Conservation (phyloP, 2,113 vertebrate species). For the Solea senegalensis region DNA sequence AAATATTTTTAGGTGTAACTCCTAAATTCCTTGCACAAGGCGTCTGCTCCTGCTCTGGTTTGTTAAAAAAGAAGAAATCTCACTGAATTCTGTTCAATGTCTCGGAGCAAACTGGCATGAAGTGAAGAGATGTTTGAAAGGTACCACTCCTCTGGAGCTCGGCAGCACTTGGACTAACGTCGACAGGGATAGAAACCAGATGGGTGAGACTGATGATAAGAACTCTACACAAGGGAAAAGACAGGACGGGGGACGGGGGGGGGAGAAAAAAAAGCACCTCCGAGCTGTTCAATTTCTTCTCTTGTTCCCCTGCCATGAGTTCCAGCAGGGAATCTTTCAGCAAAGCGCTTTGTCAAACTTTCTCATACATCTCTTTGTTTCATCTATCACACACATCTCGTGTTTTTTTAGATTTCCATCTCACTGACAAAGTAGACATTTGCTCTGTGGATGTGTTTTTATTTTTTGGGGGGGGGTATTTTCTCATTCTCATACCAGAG, state of each 20-base stretch:
- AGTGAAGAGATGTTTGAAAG: constrained; percentile 19
- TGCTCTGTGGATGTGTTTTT: neutral
- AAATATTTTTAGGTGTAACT: neutral
- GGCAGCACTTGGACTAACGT: constrained; percentile 46
- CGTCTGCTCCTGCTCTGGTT: neutral
- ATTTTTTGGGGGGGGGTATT: neutral
- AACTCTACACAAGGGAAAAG: constrained; percentile 33
- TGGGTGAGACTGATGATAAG: constrained; percentile 63
- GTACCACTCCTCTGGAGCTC: constrained; percentile 13
- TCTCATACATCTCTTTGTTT: neutral
- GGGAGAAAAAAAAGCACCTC: constrained; percentile 31
- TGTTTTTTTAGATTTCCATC: no score
- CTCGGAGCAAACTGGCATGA: constrained; percentile 16
- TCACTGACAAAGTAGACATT: neutral
- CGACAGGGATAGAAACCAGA: constrained; percentile 66
- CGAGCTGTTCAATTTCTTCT: constrained; percentile 34
- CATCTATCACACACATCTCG: no score
- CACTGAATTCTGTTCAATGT: neutral
- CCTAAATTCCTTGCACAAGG: neutral
- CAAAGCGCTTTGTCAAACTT: neutral
- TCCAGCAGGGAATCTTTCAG: constrained; percentile 15
- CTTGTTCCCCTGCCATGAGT: constrained; percentile 17
- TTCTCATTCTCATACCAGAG: constrained; percentile 19
- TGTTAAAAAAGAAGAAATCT: neutral
- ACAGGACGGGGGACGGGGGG: neutral